Evolutionary conservation across 2,888 invertebrate genomes (phyloP), one percentile per base, ranked within the genome.

Genomic region (Andrena bicolor): DNA sequence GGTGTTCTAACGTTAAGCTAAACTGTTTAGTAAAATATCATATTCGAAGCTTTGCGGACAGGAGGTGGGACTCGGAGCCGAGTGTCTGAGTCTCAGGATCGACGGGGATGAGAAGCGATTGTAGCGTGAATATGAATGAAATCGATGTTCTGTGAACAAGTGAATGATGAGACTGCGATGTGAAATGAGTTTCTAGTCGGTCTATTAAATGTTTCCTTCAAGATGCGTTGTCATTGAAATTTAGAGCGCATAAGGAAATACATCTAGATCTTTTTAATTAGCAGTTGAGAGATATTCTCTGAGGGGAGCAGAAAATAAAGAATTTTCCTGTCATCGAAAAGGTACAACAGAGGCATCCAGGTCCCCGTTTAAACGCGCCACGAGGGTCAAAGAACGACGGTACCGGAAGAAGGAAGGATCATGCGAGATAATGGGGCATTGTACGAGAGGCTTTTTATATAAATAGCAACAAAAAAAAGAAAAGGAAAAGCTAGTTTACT

Each of bases 401-500:
- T 35, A 20, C 16, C 49, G 13, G 32, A 49, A 75, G 28, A 0
- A 35, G 61, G 16, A 53, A n/a, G 35, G 53, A 16, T 30, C 80
- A 72, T 80, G 80, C 80, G 20, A 63, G 60, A 26, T 28, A 10
- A 58, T 16, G 20, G 48, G 51, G 28, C 53, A 7, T 7, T 10
- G 48, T 30, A 51, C 51, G 28, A 26, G 32, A n/a, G 16, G 8
- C 7, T 70, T 7, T 7, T 30, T 16, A 23, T 28, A 48, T 66
- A 41, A 63, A 35, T 66, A 80, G 53, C 63, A n/a, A n/a, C n/a
- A 10, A 41, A 41, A 35, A 63, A 77, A n/a, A 76, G 53, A n/a
- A 76, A 53, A 68, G 64, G 61, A 82, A 48, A 76, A 75, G 76
- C 76, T 32, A 56, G 28, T 76, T 73, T 83, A 76, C 82, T 83